Conservation (phyloP, 2,113 vertebrate species). For the Panthera tigris region DNA sequence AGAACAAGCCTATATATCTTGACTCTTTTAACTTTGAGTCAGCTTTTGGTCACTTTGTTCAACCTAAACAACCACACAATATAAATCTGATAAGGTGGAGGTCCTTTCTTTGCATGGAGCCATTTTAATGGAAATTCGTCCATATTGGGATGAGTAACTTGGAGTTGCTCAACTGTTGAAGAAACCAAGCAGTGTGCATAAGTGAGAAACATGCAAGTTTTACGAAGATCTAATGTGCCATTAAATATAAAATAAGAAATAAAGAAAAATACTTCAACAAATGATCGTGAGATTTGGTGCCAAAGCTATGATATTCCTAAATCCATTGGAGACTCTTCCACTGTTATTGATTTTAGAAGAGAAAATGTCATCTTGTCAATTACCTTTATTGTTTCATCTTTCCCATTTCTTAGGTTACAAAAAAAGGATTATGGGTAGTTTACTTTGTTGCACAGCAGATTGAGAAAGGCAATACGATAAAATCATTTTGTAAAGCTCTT, state of each 20-base stretch:
- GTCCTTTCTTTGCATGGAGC: background rate
- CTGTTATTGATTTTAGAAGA: background rate
- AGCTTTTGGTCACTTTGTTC: background rate
- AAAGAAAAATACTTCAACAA: background rate
- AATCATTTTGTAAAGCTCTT: background rate
- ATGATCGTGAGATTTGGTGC: background rate
- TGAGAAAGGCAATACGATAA: background rate
- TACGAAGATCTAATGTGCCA: background rate
- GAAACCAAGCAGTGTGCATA: background rate
- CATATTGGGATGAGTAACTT: background rate
- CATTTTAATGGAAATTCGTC: background rate
- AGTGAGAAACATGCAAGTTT: background rate
- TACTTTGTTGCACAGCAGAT: background rate
- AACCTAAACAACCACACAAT: background rate
- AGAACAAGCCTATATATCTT: background rate
- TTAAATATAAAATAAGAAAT: constrained; percentile 6
- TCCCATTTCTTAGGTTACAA: background rate
- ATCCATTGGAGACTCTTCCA: background rate
- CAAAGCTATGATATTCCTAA: background rate
- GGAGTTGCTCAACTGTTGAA: background rate
- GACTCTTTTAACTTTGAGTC: background rate
- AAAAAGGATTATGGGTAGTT: background rate
- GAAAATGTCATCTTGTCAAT: background rate
- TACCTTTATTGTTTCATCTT: background rate
- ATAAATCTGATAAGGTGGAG: background rate